Conservation (phyloP, 1,140 invertebrate genomes). For the Steinernema khuongi region DNA sequence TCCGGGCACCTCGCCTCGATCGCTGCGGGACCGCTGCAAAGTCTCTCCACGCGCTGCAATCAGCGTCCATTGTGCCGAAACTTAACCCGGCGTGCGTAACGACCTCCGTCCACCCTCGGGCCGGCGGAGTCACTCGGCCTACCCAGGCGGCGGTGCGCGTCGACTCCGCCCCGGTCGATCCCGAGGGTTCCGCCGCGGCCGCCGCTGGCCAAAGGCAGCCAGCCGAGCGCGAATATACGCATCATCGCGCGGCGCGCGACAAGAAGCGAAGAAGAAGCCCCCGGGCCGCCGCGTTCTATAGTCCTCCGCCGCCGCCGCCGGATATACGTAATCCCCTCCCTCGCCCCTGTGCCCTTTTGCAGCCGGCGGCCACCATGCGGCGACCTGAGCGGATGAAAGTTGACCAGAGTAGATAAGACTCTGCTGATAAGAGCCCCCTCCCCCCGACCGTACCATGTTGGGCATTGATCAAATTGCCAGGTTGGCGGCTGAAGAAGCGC, state of each 20-base stretch:
- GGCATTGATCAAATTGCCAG: conserved; percentile 59
- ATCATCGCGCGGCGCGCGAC: neutral
- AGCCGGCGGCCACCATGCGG: neutral
- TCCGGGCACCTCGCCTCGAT: no score
- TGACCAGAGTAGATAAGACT: conserved; percentile 22
- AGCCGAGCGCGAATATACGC: neutral
- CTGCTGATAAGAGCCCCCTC: neutral
- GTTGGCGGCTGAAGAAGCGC: conserved; percentile 58
- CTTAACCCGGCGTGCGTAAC: no score
- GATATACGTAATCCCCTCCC: conserved; percentile 21
- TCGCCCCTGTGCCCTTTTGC: neutral
- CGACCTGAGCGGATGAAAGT: neutral
- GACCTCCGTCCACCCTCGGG: no score
- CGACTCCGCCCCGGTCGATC: neutral
- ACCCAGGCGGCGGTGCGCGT: neutral
- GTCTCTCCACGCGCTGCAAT: no score
- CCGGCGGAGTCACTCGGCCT: no score
- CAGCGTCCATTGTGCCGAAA: no score
- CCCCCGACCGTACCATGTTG: conserved; percentile 41
- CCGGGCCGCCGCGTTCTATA: neutral
- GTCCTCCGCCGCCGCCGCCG: neutral
- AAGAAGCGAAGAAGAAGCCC: conserved; percentile 5
- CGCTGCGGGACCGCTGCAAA: no score
- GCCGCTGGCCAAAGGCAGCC: no score
- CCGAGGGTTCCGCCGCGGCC: no score